Conservation (phyloP, 2,113 vertebrate species). For the Otus sunia region DNA sequence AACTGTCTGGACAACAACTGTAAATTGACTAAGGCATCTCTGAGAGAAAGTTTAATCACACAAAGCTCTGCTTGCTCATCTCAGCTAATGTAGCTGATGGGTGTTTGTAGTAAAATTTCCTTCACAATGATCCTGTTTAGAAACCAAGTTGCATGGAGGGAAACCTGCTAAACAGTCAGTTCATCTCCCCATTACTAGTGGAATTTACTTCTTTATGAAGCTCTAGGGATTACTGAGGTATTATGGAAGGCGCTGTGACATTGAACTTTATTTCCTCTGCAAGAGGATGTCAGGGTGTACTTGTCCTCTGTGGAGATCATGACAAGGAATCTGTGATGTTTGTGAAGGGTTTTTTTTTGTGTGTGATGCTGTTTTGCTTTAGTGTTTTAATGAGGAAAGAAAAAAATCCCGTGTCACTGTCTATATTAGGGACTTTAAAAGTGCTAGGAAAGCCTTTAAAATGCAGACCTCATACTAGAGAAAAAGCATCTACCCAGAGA, state of each 20-base stretch:
- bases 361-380: neutral
- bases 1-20: neutral
- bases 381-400: neutral
- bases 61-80: neutral
- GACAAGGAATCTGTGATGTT: neutral
- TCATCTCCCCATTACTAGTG: neutral
- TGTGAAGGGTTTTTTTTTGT: neutral
- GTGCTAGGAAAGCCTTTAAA: neutral
- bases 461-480: slow-evolving; percentile 6
- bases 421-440: neutral
- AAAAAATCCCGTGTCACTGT: neutral
- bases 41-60: neutral
- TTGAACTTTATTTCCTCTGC: neutral
- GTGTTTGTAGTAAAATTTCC: neutral
- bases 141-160: neutral
- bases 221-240: slow-evolving; percentile 10
- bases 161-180: neutral
- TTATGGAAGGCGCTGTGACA: slow-evolving; percentile 6
- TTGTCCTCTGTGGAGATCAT: neutral
- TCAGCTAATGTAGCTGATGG: neutral
- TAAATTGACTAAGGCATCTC: neutral
- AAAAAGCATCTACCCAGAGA: slow-evolving; percentile 35
- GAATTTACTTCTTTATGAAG: slow-evolving; percentile 14
- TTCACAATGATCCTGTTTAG: slow-evolving; percentile 6
- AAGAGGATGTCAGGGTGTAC: neutral